Evolutionary conservation across 2,888 invertebrate species (phyloP), one percentile per base, ranked within the genome.

Genomic region (Hyposoter dolosus): DNA sequence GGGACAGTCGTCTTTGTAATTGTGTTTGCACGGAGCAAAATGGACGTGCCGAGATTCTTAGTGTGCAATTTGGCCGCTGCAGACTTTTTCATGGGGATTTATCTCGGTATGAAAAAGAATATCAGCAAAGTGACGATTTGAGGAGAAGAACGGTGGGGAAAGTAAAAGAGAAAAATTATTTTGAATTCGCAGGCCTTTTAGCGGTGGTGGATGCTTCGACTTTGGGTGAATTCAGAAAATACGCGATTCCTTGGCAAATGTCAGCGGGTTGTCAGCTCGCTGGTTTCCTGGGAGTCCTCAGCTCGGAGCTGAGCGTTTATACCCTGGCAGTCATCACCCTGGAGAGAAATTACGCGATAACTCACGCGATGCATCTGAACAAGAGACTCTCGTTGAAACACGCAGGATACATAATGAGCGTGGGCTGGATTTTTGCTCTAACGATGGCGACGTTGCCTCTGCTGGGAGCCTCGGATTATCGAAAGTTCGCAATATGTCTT

Each of bases 191-290:
- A 97, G 99, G 98, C 0, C 97, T 99, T 91, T 95, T 99, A 91
- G 99, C 99, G 0, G 98, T 99, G 65, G 98, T 99, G 76, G 99
- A 99, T 94, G 99, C 98, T 0, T 98, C 98, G 32, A 99, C 99
- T 0, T 95, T 99, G 84, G 99, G 99, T 35, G 98, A 99, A 94
- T 99, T 99, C 95, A 97, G 99, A 89, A 98, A 97, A 96, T 98
- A 98, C 94, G 99, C 99, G 19, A 98, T 99, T 88, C 97, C 98
- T 0, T 99, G 99, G 99, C 99, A 99, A 95, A 97, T 98, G 96
- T 98, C 98, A 43, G 96, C 97, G 53, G 98, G 98, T 40, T 99
- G 99, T 94, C 97, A 98, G 92, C 95, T 98, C 71, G 98, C 99
- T 1, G 99, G 99, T 43, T 99, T 99, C 93, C 95, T 99, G 69